A percentile compares a stretch with the other conserved stretches of the same genome.
These are phyloP conservation scores for Penaeus monodon DNA, from an alignment of 2,888 invertebrate species.

Conservation along the genomic window DNA sequence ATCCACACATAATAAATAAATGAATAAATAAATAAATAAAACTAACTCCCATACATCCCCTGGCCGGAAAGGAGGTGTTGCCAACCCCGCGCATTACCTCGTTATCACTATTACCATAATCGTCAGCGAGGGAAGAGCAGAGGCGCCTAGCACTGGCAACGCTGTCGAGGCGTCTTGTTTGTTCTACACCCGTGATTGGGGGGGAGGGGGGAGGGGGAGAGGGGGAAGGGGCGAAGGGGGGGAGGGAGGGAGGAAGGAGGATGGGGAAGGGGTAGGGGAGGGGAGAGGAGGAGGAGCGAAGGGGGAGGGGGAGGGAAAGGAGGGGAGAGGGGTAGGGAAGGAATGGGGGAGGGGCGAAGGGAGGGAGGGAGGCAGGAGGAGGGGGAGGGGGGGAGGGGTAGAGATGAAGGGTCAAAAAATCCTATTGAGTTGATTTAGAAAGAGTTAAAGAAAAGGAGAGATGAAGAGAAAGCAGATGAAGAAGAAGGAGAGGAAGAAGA, in stretches of 20 bases:
- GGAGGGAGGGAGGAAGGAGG: background rate
- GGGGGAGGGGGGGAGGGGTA: slow-evolving; percentile 1
- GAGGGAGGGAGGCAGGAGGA: background rate
- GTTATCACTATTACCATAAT: too few species aligned
- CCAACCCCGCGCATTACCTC: too few species aligned
- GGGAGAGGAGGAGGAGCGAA: background rate
- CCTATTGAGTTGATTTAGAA: background rate
- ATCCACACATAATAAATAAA: too few species aligned
- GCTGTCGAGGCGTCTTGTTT: too few species aligned
- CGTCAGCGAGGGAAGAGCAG: too few species aligned
- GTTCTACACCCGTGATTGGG: too few species aligned
- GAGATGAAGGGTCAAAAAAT: background rate
- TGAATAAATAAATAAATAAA: too few species aligned
- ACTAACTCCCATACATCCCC: too few species aligned
- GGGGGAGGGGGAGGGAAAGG: background rate
- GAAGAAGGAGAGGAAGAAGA: too few species aligned
- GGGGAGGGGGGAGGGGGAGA: too few species aligned
- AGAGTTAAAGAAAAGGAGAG: background rate
- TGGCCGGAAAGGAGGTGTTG: too few species aligned
- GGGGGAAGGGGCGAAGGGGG: background rate
- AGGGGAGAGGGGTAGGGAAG: background rate
- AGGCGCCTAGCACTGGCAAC: too few species aligned
- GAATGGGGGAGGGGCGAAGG: background rate
- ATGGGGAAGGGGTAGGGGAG: background rate
- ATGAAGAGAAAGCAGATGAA: background rate